Evolutionary conservation across 2,113 vertebrate genomes (phyloP), one percentile per base, ranked within the genome.

Genomic region (Lophius piscatorius): DNA sequence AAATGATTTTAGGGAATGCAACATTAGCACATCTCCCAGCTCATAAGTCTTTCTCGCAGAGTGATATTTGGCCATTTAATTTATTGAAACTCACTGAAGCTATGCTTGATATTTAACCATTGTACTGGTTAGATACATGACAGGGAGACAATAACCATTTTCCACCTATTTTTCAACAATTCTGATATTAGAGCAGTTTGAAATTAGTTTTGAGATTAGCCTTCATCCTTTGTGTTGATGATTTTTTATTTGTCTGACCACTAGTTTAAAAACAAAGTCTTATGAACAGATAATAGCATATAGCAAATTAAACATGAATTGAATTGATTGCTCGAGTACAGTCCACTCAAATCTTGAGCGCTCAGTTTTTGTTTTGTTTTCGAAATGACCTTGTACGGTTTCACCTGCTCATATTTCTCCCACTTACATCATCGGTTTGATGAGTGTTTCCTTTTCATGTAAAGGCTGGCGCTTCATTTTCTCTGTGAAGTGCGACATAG

Each of bases 1-100:
- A 85, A 84, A 82, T 74, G 74, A 83, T 85, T 87, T 85, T 84
- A 82, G 73, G 68, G 66, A 83, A 82, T 86, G 86, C 78, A 82
- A 74, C 85, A 81, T 88, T 85, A 87, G 75, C 82, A 83, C 65
- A 71, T 78, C 63, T 70, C 47, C 33, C 21, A 23, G 60, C 79
- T 79, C 79, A 83, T 86, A 85, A 85, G 41, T 84, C 87, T 87
- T 80, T 60, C 55, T 79, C 65, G 29, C 61, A 52, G 68, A 64
- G 58, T 64, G 63, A 69, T 69, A 59, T 81, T 79, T 81, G 77
- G 71, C 82, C 26, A 24, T 76, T 78, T 72, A 39, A 56, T 65
- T 71, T 80, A 59, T 58, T 34, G 21, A 49, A 54, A 48, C 28
- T 24, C 0, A 1, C 21, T 34, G 1, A 29, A 7, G 9, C 40